phyloP scores from a whole-genome alignment of 2,888 invertebrate genomes.

The Drosophila anomalata region DNA sequence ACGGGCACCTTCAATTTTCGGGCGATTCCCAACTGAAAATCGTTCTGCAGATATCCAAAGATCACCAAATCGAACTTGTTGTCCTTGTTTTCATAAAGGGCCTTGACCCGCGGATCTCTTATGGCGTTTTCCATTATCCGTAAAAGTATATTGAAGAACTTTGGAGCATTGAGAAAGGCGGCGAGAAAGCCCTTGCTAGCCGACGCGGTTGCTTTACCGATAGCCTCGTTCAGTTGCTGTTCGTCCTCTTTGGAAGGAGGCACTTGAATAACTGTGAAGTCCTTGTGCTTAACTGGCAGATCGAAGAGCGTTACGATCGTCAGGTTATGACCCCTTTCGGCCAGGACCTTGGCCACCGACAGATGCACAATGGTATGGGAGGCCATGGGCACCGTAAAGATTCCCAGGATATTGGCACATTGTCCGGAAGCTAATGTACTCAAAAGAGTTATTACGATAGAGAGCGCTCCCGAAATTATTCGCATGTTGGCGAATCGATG shows the following conservation, averaged over 20 bases:
- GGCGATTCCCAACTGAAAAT: slow-evolving; percentile 26
- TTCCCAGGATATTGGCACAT: slow-evolving; percentile 73
- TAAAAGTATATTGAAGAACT: slow-evolving; percentile 8
- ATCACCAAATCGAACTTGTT: slow-evolving; percentile 79
- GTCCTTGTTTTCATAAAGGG: slow-evolving; percentile 69
- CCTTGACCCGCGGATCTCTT: slow-evolving; percentile 59
- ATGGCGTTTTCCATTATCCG: slow-evolving; percentile 58
- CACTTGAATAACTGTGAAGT: slow-evolving; percentile 63
- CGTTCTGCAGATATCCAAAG: slow-evolving; percentile 72
- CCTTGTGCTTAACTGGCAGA: slow-evolving; percentile 61
- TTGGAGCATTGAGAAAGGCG: slow-evolving; percentile 10
- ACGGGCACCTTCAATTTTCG: slow-evolving; percentile 78
- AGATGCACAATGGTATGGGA: slow-evolving; percentile 82
- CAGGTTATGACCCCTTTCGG: slow-evolving; percentile 81
- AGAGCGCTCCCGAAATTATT: neutral
- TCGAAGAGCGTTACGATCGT: slow-evolving; percentile 74
- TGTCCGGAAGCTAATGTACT: neutral
- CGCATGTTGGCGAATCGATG: neutral
- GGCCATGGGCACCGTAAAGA: slow-evolving; percentile 74
- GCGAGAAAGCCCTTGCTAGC: slow-evolving; percentile 6
- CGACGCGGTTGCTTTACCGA: slow-evolving; percentile 41
- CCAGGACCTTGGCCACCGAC: slow-evolving; percentile 72
- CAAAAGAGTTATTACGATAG: neutral
- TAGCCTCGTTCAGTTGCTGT: slow-evolving; percentile 6
- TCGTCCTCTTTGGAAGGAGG: slow-evolving; percentile 51